Percentiles rank a stretch among this genome's conserved stretches.
These are phyloP conservation scores for Bombus cullumanus DNA, from an alignment of 1,140 invertebrate genomes.

Conservation along the genomic window DNA sequence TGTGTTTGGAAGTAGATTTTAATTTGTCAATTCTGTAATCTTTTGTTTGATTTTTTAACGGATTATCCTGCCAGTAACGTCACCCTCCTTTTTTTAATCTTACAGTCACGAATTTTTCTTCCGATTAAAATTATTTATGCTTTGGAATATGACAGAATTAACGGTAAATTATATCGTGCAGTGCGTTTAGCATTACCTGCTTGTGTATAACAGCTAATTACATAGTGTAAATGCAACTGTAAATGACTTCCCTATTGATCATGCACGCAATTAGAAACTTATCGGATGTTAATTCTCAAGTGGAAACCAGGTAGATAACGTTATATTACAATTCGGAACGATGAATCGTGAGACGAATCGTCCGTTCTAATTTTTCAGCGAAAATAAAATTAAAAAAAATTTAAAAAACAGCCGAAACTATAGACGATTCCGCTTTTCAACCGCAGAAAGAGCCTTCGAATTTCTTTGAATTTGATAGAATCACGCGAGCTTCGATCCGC, in stretches of 20 bases:
- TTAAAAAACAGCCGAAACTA: no score
- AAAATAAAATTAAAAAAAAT: no score
- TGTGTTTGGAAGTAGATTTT: not conserved
- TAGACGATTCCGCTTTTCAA: no score
- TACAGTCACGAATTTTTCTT: not conserved
- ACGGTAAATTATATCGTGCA: not conserved
- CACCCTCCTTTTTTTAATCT: no score
- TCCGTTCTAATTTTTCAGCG: no score
- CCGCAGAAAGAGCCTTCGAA: not conserved
- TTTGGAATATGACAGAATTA: no score
- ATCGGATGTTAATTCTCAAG: not conserved
- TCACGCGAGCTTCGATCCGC: not conserved
- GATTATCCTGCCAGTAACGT: not conserved
- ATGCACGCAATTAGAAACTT: not conserved
- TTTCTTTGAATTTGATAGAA: not conserved
- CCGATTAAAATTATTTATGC: no score
- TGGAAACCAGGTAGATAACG: not conserved
- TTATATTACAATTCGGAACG: not conserved
- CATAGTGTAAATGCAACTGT: no score
- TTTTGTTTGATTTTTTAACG: not conserved
- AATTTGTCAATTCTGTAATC: not conserved
- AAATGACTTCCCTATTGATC: not conserved
- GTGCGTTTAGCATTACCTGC: not conserved
- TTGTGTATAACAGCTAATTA: not conserved
- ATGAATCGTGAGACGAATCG: not conserved